Conservation (phyloP, 2,113 vertebrate species). For the Paradisaea rubra region DNA sequence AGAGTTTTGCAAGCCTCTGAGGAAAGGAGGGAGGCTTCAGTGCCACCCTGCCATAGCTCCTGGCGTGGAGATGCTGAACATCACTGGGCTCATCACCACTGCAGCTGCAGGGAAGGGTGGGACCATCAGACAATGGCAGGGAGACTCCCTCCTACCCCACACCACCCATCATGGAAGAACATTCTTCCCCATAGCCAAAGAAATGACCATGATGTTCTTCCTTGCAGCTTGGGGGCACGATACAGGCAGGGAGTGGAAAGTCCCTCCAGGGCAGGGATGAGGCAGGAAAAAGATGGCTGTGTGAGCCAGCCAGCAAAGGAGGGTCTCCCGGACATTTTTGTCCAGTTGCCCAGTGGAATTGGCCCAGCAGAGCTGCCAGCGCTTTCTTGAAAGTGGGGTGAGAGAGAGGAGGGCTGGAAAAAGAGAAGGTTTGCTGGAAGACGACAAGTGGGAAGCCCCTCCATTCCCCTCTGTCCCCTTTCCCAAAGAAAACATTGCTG, state of each 20-base stretch:
- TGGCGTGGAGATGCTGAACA: not conserved
- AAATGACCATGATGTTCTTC: fast-evolving
- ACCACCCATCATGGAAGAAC: not conserved
- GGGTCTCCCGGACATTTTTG: not conserved
- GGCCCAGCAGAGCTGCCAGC: not conserved
- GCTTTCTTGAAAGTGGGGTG: not conserved
- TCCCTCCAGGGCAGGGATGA: not conserved
- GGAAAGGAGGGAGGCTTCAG: not conserved
- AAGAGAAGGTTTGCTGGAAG: not conserved
- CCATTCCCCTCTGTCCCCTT: not conserved
- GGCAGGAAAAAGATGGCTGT: not conserved
- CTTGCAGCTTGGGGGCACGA: not conserved
- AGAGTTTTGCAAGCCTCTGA: not conserved
- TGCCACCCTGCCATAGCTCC: not conserved
- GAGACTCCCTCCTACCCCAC: not conserved
- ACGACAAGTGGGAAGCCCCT: not conserved
- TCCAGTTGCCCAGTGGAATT: not conserved
- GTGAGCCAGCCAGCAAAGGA: not conserved
- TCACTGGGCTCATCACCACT: not conserved
- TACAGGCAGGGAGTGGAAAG: not conserved
- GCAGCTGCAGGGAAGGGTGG: not conserved
- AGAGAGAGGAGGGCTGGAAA: not conserved
- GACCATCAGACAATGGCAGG: not conserved
- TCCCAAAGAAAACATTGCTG: not conserved
- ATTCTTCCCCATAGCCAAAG: not conserved